Evolutionary conservation across 2,888 invertebrate species (phyloP).

Genomic region (Synanthedon formicaeformis): DNA sequence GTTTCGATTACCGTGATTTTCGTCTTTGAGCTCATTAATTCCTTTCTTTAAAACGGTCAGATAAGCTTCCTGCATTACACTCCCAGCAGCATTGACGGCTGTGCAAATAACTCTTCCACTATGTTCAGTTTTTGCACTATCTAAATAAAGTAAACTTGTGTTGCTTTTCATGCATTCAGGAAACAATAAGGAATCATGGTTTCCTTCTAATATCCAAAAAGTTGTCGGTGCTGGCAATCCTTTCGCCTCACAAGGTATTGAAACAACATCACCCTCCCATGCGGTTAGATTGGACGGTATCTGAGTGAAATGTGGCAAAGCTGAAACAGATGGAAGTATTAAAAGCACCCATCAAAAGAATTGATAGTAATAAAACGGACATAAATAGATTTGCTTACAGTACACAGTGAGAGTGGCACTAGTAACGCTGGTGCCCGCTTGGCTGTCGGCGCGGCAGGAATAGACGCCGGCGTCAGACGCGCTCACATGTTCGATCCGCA

Average conservation of each 20-base stretch:
- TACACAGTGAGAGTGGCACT: conserved; percentile 91
- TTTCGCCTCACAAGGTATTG: conserved; percentile 91
- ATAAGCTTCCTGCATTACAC: conserved; percentile 64
- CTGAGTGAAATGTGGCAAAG: conserved; percentile 87
- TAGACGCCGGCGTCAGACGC: conserved; percentile 90
- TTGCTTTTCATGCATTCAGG: conserved; percentile 65
- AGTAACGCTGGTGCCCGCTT: conserved; percentile 87
- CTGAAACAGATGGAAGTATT: conserved; percentile 73
- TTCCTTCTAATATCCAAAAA: conserved; percentile 96
- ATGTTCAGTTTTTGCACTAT: conserved; percentile 53
- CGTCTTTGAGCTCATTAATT: conserved; percentile 45
- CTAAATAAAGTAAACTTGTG: conserved; percentile 59
- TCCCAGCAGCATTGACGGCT: conserved; percentile 63
- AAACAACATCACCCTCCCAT: conserved; percentile 87
- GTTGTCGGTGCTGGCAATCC: conserved; percentile 94
- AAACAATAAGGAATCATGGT: conserved; percentile 74
- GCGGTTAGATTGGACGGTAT: conserved; percentile 90
- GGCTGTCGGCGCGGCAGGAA: conserved; percentile 91
- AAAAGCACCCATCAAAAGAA: conserved; percentile 43
- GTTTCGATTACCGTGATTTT: conserved; percentile 36
- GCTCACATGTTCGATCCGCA: conserved; percentile 85
- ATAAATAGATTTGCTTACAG: conserved; percentile 76
- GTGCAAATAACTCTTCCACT: conserved; percentile 63
- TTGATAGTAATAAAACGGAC: conserved; percentile 51
- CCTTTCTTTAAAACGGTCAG: conserved; percentile 57